Percentiles rank a stretch among this genome's conserved stretches.
Conservation (phyloP, 2,888 invertebrate species). For the Rotaria macrura region DNA sequence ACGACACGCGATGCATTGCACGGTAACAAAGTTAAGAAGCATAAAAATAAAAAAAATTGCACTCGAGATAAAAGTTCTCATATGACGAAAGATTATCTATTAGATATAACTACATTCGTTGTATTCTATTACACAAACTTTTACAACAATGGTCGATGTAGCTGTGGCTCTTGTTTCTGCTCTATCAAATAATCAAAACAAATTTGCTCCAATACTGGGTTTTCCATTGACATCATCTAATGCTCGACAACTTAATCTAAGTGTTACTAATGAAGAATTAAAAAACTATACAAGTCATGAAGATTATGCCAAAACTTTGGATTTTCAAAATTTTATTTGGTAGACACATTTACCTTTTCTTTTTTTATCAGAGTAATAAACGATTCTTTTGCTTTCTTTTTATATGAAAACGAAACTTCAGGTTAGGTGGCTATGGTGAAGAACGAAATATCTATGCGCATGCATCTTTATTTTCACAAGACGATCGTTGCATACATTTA, state of each 20-base stretch:
- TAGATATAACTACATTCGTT: too few relatives aligned
- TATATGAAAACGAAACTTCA: background rate
- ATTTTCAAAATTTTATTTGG: background rate
- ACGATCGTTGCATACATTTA: background rate
- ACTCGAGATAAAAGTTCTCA: too few relatives aligned
- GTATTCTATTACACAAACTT: too few relatives aligned
- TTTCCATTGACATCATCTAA: background rate
- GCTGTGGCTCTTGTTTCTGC: background rate
- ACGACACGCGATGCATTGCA: too few relatives aligned
- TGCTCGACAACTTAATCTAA: background rate
- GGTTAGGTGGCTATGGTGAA: conserved; percentile 7
- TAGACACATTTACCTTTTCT: background rate
- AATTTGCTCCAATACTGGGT: background rate
- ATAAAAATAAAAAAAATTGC: too few relatives aligned
- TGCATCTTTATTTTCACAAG: background rate
- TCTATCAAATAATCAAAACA: background rate
- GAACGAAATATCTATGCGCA: background rate
- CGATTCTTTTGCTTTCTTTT: background rate
- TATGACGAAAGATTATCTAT: too few relatives aligned
- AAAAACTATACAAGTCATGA: background rate
- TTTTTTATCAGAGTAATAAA: background rate
- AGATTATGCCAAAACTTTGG: background rate
- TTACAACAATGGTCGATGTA: background rate
- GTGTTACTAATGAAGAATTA: background rate
- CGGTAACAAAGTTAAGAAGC: too few relatives aligned